Base-by-base conservation (phyloP, 2,113 vertebrate species). In the Mormyrus iriodes region DNA sequence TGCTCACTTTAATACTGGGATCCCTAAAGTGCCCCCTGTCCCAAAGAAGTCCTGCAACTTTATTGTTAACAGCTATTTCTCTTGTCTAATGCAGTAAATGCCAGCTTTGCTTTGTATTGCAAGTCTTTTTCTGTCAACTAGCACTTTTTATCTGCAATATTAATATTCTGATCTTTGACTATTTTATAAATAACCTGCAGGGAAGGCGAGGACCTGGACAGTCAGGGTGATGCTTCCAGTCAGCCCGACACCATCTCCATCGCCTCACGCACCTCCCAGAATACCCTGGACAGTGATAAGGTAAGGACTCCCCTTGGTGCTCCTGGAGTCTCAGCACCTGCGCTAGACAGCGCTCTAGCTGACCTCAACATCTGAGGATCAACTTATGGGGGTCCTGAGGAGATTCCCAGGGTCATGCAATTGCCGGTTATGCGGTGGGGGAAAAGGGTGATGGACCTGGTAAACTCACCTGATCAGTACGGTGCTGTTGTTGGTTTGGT, bases 161-260 rank as follows among this genome's bases (percentile, higher is more conserved):
- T 49, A 51, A 86, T 35, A 53, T 86, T 86, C 31, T 61, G 42
- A 21, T 39, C 46, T 73, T 89, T 85, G 76, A 84, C 3, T 83
- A 48, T 83, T 52, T 17, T 86, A 15, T 86, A 27, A 35, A 24
- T 10, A 3, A 49, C 51, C 46, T 90, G 17, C 94, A 99, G 98
- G 95, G 98, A 99, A 35, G 97, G 97, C 55, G 98, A 99, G 90
- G 98, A 99, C 91, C 92, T 99, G 93, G 98, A 99, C 94, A 99
- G 98, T 95, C 98, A 99, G 94, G 98, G 98, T 89, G 98, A 99
- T 53, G 98, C 97, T 91, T 99, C 98, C 95, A 99, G 98, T 94
- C 98, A 99, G 90, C 98, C 98, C 1, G 98, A 99, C 92, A 99
- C 98, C 3, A 99, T 99, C 91, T 99, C 98, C 6, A 97, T 99